phyloP scores from a whole-genome alignment of 1,140 invertebrate species.

The Laupala kohalensis region DNA sequence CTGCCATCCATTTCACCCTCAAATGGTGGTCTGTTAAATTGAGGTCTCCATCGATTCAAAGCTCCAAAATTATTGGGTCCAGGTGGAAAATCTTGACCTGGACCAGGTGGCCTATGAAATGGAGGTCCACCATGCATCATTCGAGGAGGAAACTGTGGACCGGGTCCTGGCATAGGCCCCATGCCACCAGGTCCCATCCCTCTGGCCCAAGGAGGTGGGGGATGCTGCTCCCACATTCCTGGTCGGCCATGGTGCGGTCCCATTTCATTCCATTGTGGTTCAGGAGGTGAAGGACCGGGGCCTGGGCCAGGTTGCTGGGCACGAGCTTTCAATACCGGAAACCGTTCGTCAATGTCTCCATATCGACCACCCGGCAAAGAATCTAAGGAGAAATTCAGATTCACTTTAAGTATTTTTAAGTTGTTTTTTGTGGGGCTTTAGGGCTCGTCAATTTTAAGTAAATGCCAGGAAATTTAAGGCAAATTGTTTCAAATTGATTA shows the following conservation, averaged over 20 bases:
- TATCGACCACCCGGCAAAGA: slow-evolving; percentile 18
- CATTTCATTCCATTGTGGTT: slow-evolving; percentile 6
- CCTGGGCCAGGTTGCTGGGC: slow-evolving; percentile 9
- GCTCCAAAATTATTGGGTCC: neutral
- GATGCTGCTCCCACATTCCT: slow-evolving; percentile 5
- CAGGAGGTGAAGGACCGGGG: neutral
- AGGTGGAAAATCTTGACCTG: neutral
- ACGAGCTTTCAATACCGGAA: slow-evolving; percentile 8
- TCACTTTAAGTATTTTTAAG: neutral
- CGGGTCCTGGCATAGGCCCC: neutral
- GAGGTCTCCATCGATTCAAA: slow-evolving; percentile 2
- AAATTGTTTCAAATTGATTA: too few species aligned
- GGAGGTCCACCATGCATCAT: slow-evolving; percentile 6
- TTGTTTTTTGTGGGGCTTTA: too few species aligned
- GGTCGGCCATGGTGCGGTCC: neutral
- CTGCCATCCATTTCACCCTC: neutral
- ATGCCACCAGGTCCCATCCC: neutral
- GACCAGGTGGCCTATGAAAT: neutral
- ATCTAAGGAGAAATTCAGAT: neutral
- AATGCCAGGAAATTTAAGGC: too few species aligned
- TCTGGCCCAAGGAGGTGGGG: neutral
- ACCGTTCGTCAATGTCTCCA: slow-evolving; percentile 37
- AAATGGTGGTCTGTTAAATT: slow-evolving; percentile 2
- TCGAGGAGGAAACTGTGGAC: neutral
- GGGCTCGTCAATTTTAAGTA: too few species aligned